These are phyloP conservation scores for Bombyx huttoni DNA, from an alignment of 2,888 invertebrate genomes.

Conservation along the genomic window DNA sequence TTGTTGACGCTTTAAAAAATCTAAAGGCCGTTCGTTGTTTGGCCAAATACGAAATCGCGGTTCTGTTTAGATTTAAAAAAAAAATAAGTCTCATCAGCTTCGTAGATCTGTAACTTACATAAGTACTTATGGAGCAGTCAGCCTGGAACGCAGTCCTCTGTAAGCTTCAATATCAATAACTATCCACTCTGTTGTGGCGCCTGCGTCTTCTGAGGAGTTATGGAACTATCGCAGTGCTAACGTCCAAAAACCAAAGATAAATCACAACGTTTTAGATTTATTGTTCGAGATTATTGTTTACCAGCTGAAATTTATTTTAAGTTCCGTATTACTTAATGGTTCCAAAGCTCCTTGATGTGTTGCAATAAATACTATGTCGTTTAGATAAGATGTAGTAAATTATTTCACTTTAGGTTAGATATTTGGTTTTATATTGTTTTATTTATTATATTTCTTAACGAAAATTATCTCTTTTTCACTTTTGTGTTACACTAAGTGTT, in stretches of 20 bases:
- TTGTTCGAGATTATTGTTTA: conserved; percentile 46
- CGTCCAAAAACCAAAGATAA: conserved; percentile 65
- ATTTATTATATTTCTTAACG: conserved; percentile 60
- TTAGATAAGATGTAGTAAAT: conserved; percentile 68
- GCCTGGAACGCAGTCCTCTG: conserved; percentile 27
- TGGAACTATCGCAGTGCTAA: conserved; percentile 51
- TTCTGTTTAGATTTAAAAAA: conserved; percentile 13
- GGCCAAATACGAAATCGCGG: conserved; percentile 2
- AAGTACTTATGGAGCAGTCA: conserved; percentile 65
- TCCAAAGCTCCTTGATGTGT: conserved; percentile 68
- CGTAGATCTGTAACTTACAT: conserved; percentile 69
- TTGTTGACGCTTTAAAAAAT: too few relatives aligned
- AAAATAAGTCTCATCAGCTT: conserved; percentile 54
- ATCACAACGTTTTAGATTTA: conserved; percentile 57
- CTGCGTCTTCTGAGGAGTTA: conserved; percentile 48
- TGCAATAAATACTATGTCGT: conserved; percentile 65
- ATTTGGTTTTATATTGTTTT: conserved; percentile 61
- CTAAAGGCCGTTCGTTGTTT: too few relatives aligned
- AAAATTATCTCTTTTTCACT: conserved; percentile 60
- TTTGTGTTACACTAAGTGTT: conserved; percentile 44
- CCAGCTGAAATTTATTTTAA: conserved; percentile 46
- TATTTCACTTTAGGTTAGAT: conserved; percentile 68
- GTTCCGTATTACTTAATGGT: conserved; percentile 54
- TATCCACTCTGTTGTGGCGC: conserved; percentile 3
- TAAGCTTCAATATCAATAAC: conserved; percentile 8